Base-by-base conservation (phyloP, 2,888 invertebrate species). In the Gortyna flavago region DNA sequence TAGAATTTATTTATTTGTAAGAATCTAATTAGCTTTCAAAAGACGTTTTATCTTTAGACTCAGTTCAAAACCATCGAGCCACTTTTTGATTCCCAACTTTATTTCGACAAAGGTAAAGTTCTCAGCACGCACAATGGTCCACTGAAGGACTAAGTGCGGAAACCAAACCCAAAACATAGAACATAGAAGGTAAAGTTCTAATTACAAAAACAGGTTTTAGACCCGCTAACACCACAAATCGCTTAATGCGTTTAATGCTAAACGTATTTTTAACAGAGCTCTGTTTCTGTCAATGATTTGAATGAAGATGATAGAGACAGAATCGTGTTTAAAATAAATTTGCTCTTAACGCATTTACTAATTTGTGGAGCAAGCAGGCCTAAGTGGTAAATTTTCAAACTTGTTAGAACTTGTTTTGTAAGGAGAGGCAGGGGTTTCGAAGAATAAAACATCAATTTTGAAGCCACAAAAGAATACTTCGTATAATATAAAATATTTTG, bases 401-500 rank as follows among this genome's bases (percentile, higher is more conserved):
- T n/a, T n/a, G 41, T 21, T 38, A 5, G 11, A 29, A 21, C 18
- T 41, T 29, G 21, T 18, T 11, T 29, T 11, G 4, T 29, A 67
- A 48, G 0, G 7, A 44, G 11, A 29, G 29, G 7, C 6, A 44
- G 29, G 25, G 8, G 5, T n/a, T 66, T 35, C 18, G n/a, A 44
- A n/a, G 8, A 48, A 48, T 21, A 21, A 21, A 72, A 35, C 16
- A n/a, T 35, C 6, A 21, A 5, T 48, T 65, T 44, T n/a, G 2
- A 68, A 29, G n/a, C 18, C 32, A 64, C 1, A 54, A 64, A 41
- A 75, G 25, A 62, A 9, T 6, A 25, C 25, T 18, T 13, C 38
- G 21, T n/a, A 32, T 25, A 51, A 76, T 72, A 75, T 54, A 8
- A 16, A 54, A 76, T 41, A 7, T 41, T n/a, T 51, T 32, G 25